Evolutionary conservation across 2,888 invertebrate species (phyloP).

Genomic region (Limnephilus lunatus): DNA sequence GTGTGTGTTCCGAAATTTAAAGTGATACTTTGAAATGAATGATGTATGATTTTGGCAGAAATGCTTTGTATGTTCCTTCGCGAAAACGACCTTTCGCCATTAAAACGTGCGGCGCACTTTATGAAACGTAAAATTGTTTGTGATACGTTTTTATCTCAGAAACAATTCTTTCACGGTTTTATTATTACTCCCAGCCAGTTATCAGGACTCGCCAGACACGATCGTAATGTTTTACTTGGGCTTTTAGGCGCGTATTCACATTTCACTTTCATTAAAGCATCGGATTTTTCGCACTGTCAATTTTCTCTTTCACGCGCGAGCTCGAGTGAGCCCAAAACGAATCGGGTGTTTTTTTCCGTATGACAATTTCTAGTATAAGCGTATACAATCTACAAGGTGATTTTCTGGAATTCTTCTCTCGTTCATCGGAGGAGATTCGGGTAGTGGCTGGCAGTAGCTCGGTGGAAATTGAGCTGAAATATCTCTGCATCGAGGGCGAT

Average conservation of each 20-base stretch:
- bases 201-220: constrained; percentile 47
- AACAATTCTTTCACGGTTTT: constrained; percentile 21
- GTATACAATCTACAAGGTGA: constrained; percentile 41
- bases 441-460: background rate
- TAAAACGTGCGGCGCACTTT: constrained; percentile 4
- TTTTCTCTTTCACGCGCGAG: constrained; percentile 33
- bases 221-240: constrained; percentile 40
- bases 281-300: constrained; percentile 41
- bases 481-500: constrained; percentile 33
- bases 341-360: background rate
- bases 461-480: constrained; percentile 36
- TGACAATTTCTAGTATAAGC: constrained; percentile 45
- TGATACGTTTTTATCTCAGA: constrained; percentile 35
- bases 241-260: constrained; percentile 28
- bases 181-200: constrained; percentile 21
- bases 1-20: background rate
- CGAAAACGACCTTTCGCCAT: background rate
- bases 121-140: constrained; percentile 35
- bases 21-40: background rate
- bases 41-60: background rate
- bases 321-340: background rate
- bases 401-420: constrained; percentile 45
- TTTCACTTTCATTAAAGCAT: constrained; percentile 45
- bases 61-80: background rate
- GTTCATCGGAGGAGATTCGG: background rate